These are phyloP conservation scores for Huso huso DNA, from an alignment of 2,797 vertebrate genomes.

Conservation along the genomic window DNA sequence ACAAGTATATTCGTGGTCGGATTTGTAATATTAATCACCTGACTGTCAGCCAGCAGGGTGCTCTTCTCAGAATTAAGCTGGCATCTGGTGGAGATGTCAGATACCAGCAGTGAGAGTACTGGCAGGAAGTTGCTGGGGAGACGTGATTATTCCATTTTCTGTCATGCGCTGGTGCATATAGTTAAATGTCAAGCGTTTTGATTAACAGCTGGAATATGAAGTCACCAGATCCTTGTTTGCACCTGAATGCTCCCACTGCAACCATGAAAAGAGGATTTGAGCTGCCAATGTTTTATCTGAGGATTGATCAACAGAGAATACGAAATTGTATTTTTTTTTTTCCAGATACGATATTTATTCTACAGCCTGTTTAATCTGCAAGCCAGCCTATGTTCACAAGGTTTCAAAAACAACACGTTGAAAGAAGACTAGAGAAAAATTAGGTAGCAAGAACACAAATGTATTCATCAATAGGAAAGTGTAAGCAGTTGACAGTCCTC, in stretches of 20 bases:
- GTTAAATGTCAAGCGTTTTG: conserved; percentile 53
- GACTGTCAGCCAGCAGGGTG: conserved; percentile 22
- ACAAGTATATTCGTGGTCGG: neutral
- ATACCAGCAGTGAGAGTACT: conserved; percentile 1
- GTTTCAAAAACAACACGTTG: no score
- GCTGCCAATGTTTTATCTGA: neutral
- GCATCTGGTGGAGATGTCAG: conserved; percentile 31
- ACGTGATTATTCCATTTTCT: conserved; percentile 44
- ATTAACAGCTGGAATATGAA: conserved; percentile 48
- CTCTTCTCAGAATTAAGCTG: conserved; percentile 22
- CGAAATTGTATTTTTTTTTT: neutral
- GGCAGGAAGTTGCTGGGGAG: conserved; percentile 32
- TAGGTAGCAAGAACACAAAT: neutral
- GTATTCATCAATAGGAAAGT: neutral
- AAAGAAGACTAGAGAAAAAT: no score
- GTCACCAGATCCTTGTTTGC: conserved; percentile 31
- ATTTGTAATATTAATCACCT: conserved; percentile 4
- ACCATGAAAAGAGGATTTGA: conserved; percentile 25
- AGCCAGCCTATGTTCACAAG: no score
- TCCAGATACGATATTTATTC: neutral
- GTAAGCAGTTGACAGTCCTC: neutral
- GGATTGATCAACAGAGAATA: neutral
- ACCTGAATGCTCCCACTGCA: conserved; percentile 29
- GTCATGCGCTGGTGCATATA: conserved; percentile 27
- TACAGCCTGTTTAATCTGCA: no score